A percentile compares a stretch with the other conserved stretches of the same genome.
Conservation (phyloP, 2,797 vertebrate genomes). For the Iguana delicatissima region DNA sequence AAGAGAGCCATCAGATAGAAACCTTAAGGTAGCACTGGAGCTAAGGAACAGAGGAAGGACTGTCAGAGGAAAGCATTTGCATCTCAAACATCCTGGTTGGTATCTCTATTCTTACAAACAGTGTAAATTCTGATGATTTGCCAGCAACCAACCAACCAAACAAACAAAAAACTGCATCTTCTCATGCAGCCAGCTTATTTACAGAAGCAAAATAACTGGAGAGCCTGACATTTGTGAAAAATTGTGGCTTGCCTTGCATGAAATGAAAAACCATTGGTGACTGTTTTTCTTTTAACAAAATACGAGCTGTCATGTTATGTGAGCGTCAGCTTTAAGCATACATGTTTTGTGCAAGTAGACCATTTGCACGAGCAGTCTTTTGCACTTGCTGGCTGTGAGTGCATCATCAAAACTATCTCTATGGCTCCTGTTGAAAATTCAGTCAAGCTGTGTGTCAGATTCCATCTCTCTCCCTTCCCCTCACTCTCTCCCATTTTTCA, state of each 20-base stretch:
- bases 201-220: neutral
- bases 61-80: neutral
- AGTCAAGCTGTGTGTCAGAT: neutral
- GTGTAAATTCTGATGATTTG: neutral
- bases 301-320: neutral
- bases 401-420: neutral
- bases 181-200: neutral
- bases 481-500: neutral
- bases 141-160: neutral
- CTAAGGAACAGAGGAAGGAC: neutral
- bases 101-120: neutral
- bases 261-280: neutral
- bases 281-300: neutral
- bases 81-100: neutral
- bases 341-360: neutral
- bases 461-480: neutral
- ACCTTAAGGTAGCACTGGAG: constrained; percentile 4
- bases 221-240: neutral
- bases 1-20: neutral
- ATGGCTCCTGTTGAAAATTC: neutral
- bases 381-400: neutral
- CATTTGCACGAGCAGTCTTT: neutral
- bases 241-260: neutral
- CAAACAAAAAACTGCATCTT: neutral
- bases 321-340: neutral